Evolutionary conservation across 1,140 invertebrate species (phyloP).

Genomic region (Muscidifurax raptorellus): DNA sequence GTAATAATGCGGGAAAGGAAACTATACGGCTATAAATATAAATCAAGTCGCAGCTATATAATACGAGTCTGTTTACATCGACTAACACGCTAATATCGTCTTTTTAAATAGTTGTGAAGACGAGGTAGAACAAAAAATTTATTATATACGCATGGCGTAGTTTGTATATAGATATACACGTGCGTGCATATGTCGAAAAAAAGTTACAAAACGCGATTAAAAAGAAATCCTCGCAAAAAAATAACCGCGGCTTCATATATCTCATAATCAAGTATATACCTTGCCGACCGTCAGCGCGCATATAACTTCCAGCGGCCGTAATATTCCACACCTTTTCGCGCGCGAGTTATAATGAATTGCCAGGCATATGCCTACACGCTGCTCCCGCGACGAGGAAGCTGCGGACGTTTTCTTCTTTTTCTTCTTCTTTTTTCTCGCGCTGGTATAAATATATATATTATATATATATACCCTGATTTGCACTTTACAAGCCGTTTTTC

Average conservation of each 20-base stretch:
- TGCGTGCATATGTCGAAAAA: not conserved
- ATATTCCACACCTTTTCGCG: slow-evolving; percentile 15
- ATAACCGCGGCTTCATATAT: not conserved
- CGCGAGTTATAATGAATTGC: slow-evolving; percentile 16
- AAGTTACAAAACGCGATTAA: not conserved
- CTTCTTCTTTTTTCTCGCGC: not conserved
- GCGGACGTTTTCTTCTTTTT: not conserved
- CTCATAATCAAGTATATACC: not conserved
- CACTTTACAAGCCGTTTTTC: not conserved
- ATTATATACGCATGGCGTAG: too few relatives aligned
- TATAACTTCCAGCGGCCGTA: not conserved
- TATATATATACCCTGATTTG: not conserved
- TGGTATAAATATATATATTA: not conserved
- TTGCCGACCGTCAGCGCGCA: not conserved
- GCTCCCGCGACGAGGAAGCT: not conserved
- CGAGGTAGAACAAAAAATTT: too few relatives aligned
- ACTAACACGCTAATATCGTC: too few relatives aligned
- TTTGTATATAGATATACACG: not conserved
- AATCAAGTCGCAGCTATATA: too few relatives aligned
- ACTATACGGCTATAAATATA: too few relatives aligned
- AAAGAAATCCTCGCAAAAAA: not conserved
- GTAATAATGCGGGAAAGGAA: not conserved
- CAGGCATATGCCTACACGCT: not conserved
- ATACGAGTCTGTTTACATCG: too few relatives aligned
- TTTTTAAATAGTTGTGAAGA: too few relatives aligned